phyloP scores from a whole-genome alignment of 2,797 vertebrate species.

The Semaprochilodus insignis region DNA sequence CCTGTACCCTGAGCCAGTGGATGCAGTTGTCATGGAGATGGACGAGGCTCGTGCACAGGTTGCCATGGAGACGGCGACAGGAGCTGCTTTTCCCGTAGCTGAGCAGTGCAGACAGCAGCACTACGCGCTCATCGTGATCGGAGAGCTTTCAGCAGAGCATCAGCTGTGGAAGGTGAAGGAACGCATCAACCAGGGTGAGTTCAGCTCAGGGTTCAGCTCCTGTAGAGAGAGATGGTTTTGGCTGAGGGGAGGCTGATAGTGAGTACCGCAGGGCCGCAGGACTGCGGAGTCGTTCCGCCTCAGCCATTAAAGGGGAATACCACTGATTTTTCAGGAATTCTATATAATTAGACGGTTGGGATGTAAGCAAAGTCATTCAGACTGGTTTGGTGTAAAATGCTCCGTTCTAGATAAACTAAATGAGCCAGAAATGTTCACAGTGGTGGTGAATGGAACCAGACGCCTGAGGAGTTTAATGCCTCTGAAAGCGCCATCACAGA shows the following conservation, averaged over 20 bases:
- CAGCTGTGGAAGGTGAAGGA: slow-evolving; percentile 82
- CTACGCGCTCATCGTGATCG: slow-evolving; percentile 88
- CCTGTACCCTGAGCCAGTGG: slow-evolving; percentile 67
- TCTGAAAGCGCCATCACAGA: too few relatives aligned
- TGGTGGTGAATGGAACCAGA: too few relatives aligned
- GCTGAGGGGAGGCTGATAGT: too few relatives aligned
- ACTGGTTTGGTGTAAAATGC: too few relatives aligned
- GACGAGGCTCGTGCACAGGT: slow-evolving; percentile 77
- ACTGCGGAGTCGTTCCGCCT: background rate
- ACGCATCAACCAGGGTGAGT: slow-evolving; percentile 87
- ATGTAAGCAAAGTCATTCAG: too few relatives aligned
- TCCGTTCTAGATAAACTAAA: too few relatives aligned
- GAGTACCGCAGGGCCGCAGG: background rate
- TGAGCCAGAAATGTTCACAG: too few relatives aligned
- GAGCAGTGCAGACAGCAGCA: slow-evolving; percentile 73
- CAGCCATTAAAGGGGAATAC: background rate
- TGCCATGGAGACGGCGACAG: slow-evolving; percentile 86
- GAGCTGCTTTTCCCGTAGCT: slow-evolving; percentile 67
- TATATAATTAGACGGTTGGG: too few relatives aligned
- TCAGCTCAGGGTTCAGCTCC: background rate
- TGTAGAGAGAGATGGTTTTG: background rate
- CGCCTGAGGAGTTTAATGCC: too few relatives aligned
- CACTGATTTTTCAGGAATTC: background rate
- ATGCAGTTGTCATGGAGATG: slow-evolving; percentile 92
- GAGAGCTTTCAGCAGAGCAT: slow-evolving; percentile 81